Conservation (phyloP, 2,113 vertebrate species). For the Phycodurus eques region DNA sequence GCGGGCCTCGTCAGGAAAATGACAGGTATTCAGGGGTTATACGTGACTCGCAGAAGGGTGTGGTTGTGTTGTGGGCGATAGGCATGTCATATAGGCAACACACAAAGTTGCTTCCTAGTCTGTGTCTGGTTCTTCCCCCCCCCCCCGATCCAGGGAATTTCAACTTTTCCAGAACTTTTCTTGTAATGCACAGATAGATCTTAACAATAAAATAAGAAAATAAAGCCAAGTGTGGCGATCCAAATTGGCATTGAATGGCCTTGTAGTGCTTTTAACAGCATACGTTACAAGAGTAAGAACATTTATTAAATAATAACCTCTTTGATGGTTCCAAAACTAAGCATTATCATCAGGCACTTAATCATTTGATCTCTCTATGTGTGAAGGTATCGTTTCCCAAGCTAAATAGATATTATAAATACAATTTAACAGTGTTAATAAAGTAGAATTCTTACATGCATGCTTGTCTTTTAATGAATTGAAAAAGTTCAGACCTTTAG, state of each 20-base stretch:
- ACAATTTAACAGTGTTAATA: no score
- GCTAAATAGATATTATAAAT: neutral
- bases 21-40: neutral
- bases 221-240: no score
- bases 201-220: neutral
- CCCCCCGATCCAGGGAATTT: neutral
- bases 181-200: neutral
- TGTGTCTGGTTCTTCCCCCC: neutral
- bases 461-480: no score
- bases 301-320: no score
- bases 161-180: neutral
- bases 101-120: conserved; percentile 28
- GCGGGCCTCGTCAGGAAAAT: neutral
- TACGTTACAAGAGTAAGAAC: no score
- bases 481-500: no score
- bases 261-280: no score
- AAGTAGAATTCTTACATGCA: no score
- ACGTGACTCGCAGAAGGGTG: conserved; percentile 21
- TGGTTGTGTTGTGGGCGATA: conserved; percentile 19
- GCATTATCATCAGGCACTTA: no score
- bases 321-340: no score
- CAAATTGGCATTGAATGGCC: no score
- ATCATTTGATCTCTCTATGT: no score
- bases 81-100: neutral
- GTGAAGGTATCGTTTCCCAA: neutral